Base-by-base conservation (phyloP, 2,113 vertebrate genomes). In the Psilopsiagon aymara region DNA sequence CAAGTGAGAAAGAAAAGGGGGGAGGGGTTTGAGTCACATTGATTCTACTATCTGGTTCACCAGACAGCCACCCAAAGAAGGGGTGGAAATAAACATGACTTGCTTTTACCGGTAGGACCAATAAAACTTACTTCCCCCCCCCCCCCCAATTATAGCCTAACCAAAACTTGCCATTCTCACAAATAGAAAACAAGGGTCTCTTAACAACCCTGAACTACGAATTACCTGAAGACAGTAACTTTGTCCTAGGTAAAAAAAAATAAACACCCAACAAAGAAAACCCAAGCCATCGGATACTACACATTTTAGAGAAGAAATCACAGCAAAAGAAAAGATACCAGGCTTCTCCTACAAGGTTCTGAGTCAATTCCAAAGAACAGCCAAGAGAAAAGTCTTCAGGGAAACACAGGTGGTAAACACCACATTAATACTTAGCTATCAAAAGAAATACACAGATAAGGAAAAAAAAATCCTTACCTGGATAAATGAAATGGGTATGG, bases 1-100 rank as follows among this genome's bases (percentile, higher is more conserved):
- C 64, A 81, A 92, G 57, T 8, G n/a, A 90, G 59, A 90, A 82
- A 25, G 31, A 33, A 79, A 79, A 44, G 11, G 12, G 33, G 12
- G 44, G 57, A 60, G 10, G 31, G 85, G 59, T 57, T 70, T 90
- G 49, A 93, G 59, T 41, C 33, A 55, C 0, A 14, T 9, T 63
- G 63, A 78, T 85, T 91, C 43, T 31, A 80, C 83, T 93, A 96
- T 63, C 88, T 88, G 52, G 49, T 64, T 91, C 67, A 94, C 67
- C 82, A 95, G 62, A 59, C 44, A 91, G 84, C 33, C 28, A 77
- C 55, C 4, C 39, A 76, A 80, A 76, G 88, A 66, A 33, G 9
- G 21, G 35, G 39, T 2, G 2, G 29, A 39, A 82, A 81, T 71
- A 90, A 91, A 71, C 43, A 71, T 9, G 29, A 47, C 69, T 74